Base-by-base conservation (phyloP, 2,797 vertebrate genomes). In the Tokudaia muenninki region DNA sequence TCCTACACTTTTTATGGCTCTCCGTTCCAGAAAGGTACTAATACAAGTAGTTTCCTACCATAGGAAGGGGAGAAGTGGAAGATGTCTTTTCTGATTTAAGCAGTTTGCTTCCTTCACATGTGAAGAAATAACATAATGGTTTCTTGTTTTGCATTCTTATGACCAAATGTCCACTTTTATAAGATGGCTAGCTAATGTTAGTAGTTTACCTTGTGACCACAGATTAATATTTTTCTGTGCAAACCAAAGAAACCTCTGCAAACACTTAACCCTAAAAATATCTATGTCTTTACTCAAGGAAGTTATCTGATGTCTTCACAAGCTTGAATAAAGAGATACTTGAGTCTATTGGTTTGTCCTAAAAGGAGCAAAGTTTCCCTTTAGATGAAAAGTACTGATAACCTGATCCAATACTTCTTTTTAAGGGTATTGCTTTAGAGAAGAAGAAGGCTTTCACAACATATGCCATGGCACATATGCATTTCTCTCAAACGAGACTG, bases 161-260 rank as follows among this genome's bases (percentile, higher is more conserved):
- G 37, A 70, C 12, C 29, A 57, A 90, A 88, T 11, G 6, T 3
- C 17, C 17, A 86, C 59, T 86, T 92, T 86, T 44, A 65, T 9
- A 74, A 91, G 50, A 74, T 47, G 29, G 26, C 3, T 31, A 41
- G 13, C 52, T 0, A 84, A 84, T 5, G 4, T 61, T 26, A 80
- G 26, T 70, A 79, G 10, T 93, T 95, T n/a, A 75, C 79, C 21
- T 31, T n/a, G 10, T 82, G 67, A 78, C 26, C n/a, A 83, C n/a
- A 78, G 44, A 84, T 82, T 63, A 4, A 4, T 75, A 57, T 86
- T 75, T 52, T 37, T 95, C n/a, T 31, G 10, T 41, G 17, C 4
- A 79, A 3, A 80, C 31, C 55, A 90, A 80, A 57, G 47, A 22
- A 57, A 94, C 44, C n/a, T 92, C 22, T 88, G 50, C 1, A 81